A percentile compares a stretch with the other conserved stretches of the same genome.
These are phyloP conservation scores for Bombus cullumanus DNA, from an alignment of 1,140 invertebrate genomes.

Conservation along the genomic window DNA sequence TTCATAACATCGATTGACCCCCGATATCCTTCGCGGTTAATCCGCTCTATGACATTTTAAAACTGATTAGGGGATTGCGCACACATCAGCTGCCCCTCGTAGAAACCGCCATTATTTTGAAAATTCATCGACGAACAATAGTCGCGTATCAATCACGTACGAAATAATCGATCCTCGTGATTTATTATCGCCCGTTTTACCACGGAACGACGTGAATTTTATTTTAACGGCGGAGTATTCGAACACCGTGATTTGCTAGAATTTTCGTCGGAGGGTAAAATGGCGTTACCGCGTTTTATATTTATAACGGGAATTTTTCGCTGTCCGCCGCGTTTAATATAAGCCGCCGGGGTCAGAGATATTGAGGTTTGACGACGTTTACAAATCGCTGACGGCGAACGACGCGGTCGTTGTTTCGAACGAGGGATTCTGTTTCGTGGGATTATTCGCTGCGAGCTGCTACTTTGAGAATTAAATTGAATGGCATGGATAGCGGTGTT, in stretches of 20 bases:
- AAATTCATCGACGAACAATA: constrained; percentile 31
- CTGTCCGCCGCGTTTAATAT: constrained; percentile 33
- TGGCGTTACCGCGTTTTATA: constrained; percentile 2
- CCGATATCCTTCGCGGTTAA: constrained; percentile 66
- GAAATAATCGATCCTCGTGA: constrained; percentile 1
- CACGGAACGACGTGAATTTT: not conserved
- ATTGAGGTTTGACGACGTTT: constrained; percentile 35
- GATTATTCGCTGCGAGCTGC: not conserved
- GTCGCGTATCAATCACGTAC: not conserved
- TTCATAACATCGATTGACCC: constrained; percentile 71
- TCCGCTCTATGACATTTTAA: constrained; percentile 70
- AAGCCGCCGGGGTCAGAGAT: constrained; percentile 12
- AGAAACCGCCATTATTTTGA: not conserved
- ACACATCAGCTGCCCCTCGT: not conserved
- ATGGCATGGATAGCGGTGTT: not conserved
- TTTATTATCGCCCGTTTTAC: constrained; percentile 10
- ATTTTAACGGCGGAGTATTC: not conserved
- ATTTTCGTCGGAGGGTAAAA: constrained; percentile 7
- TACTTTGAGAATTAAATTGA: constrained; percentile 3
- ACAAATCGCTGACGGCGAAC: constrained; percentile 33
- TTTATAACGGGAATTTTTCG: constrained; percentile 48
- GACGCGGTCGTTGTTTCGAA: not conserved
- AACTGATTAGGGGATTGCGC: constrained; percentile 64
- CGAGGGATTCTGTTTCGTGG: constrained; percentile 1
- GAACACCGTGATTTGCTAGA: not conserved